Percentiles rank a stretch among this genome's conserved stretches.
phyloP scores from a whole-genome alignment of 2,888 invertebrate genomes.

The Tetramorium bicarinatum region DNA sequence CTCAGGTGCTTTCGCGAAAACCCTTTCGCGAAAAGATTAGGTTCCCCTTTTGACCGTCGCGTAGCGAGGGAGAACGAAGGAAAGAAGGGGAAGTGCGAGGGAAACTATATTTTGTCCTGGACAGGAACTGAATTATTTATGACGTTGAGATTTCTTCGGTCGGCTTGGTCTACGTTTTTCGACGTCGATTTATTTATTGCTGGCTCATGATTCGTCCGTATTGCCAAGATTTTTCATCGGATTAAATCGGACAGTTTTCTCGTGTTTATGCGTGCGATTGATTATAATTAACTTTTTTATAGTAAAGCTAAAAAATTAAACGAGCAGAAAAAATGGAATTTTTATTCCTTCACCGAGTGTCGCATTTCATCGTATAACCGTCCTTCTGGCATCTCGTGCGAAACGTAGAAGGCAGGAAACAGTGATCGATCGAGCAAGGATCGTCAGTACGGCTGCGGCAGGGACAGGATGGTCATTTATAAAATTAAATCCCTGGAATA shows the following conservation, averaged over 20 bases:
- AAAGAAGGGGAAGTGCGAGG: not conserved
- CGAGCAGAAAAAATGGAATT: not conserved
- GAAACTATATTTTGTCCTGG: constrained; percentile 58
- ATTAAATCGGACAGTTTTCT: not conserved
- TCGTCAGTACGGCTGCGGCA: constrained; percentile 64
- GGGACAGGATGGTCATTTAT: constrained; percentile 79
- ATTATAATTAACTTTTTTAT: constrained; percentile 13
- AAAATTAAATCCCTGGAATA: constrained; percentile 80
- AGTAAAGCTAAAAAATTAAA: not conserved
- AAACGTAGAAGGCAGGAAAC: constrained; percentile 30
- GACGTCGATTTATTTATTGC: constrained; percentile 61
- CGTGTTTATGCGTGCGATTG: not conserved
- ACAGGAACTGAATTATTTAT: constrained; percentile 83
- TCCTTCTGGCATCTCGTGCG: constrained; percentile 31
- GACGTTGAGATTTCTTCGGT: constrained; percentile 75
- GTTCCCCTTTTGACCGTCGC: constrained; percentile 72
- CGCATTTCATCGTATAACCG: not conserved
- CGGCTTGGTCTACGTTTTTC: constrained; percentile 63
- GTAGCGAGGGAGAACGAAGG: not conserved
- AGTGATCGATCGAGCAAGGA: constrained; percentile 66
- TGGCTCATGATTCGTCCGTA: constrained; percentile 1
- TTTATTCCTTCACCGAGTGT: not conserved
- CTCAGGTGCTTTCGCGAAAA: constrained; percentile 75
- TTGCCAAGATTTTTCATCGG: not conserved
- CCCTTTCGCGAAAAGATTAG: constrained; percentile 82